phyloP scores from a whole-genome alignment of 1,140 invertebrate species.

The Chelonus insularis region DNA sequence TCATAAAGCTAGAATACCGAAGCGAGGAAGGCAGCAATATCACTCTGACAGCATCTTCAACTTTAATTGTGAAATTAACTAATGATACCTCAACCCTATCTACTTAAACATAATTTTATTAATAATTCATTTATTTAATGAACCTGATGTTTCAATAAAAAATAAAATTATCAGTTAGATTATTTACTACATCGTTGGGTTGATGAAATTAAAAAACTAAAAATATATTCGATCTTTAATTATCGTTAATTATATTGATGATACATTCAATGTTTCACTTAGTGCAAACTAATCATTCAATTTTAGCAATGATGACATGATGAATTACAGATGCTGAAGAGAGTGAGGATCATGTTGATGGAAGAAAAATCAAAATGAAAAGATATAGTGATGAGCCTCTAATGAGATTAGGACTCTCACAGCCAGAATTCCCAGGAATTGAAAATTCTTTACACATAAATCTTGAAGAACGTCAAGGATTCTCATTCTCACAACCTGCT shows the following conservation, averaged over 20 bases:
- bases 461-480: slow-evolving; percentile 50
- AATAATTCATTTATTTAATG: too few relatives aligned
- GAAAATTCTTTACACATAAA: slow-evolving; percentile 40
- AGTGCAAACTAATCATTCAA: too few relatives aligned
- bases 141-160: too few relatives aligned
- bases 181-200: too few relatives aligned
- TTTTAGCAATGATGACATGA: background rate
- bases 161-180: too few relatives aligned
- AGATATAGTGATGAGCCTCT: slow-evolving; percentile 45
- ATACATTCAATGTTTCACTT: too few relatives aligned
- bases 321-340: background rate
- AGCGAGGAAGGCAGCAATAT: slow-evolving; percentile 66
- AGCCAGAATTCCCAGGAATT: slow-evolving; percentile 47
- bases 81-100: slow-evolving; percentile 14
- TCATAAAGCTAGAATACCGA: slow-evolving; percentile 97
- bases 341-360: background rate
- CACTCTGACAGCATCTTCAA: background rate
- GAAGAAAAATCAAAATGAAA: background rate
- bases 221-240: too few relatives aligned
- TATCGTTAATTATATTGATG: too few relatives aligned
- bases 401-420: slow-evolving; percentile 48
- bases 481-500: slow-evolving; percentile 87
- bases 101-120: too few relatives aligned
- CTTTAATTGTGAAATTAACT: slow-evolving; percentile 13
- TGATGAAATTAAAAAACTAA: too few relatives aligned